Base-by-base conservation (phyloP, 2,113 vertebrate species). In the Apteryx mantelli region DNA sequence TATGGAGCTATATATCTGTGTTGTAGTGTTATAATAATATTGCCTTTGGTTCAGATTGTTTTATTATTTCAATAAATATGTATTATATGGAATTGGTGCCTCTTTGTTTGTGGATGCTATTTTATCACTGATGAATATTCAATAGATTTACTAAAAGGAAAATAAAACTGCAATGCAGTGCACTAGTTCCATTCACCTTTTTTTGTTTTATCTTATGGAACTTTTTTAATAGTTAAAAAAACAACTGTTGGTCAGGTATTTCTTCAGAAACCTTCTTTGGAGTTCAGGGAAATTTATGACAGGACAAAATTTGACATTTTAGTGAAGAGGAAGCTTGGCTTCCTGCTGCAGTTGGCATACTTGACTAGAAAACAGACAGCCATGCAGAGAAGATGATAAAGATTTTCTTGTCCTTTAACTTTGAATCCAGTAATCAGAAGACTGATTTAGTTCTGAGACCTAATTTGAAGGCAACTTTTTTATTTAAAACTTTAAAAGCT, bases 291-390 rank as follows among this genome's bases (percentile, higher is more conserved):
- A 96, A 94, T 96, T 96, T 96, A 93, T 56, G 90, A 73, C 91
- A 91, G 30, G 97, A 96, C 88, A 95, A 7, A 58, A 86, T 95
- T 93, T 98, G 97, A 97, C 86, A 91, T 96, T 98, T 97, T 91
- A 97, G 96, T 97, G 94, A 97, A 96, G 87, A 97, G 88, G 68
- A 95, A 97, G 58, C 75, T 28, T 88, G 87, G 40, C 81, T 96
- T 98, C 97, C 76, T 97, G 86, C 78, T 97, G 71, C 58, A 91
- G 80, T 97, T 93, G 96, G 82, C 94, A 76, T 84, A 78, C 89
- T 87, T 82, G 42, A 90, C 66, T 97, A 92, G 89, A 86, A 97
- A 97, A 97, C 55, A 94, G 64, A 55, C 64, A 94, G 26, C 58
- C 82, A 91, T 90, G 71, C 85, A 53, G 65, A 91, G 86, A 95